These are phyloP conservation scores for Ormyrus pomaceus DNA, from an alignment of 2,888 invertebrate species.

Conservation along the genomic window DNA sequence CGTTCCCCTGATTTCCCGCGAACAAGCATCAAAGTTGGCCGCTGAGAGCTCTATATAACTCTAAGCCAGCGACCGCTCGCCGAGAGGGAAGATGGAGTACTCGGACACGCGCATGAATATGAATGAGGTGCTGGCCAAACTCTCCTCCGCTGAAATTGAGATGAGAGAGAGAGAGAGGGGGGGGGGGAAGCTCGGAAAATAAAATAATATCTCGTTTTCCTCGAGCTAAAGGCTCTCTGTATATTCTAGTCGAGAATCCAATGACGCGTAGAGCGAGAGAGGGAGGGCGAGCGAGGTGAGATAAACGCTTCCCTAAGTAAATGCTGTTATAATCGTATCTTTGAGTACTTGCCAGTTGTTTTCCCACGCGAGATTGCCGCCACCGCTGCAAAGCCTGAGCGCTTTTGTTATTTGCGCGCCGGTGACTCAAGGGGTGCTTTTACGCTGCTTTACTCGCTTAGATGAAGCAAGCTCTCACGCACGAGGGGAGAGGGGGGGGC, in stretches of 20 bases:
- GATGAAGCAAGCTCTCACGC: too few relatives aligned
- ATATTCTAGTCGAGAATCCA: too few relatives aligned
- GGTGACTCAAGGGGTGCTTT: too few relatives aligned
- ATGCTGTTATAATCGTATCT: too few relatives aligned
- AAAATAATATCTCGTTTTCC: constrained; percentile 20
- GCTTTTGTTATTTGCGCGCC: too few relatives aligned
- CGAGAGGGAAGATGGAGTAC: constrained; percentile 15
- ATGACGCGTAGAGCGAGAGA: constrained; percentile 1
- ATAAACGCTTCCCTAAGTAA: too few relatives aligned
- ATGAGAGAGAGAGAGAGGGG: constrained; percentile 8
- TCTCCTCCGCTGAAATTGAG: neutral
- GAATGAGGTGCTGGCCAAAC: neutral
- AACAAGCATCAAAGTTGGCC: neutral
- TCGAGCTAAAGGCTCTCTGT: too few relatives aligned
- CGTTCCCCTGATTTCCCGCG: neutral
- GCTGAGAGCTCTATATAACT: neutral
- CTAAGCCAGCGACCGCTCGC: constrained; percentile 12
- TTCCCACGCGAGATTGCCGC: too few relatives aligned
- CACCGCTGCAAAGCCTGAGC: too few relatives aligned
- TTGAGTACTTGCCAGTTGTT: too few relatives aligned
- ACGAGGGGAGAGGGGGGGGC: too few relatives aligned
- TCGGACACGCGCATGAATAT: neutral
- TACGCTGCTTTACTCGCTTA: too few relatives aligned
- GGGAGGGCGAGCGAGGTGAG: neutral
- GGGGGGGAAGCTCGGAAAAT: constrained; percentile 40